Evolutionary conservation across 2,113 vertebrate genomes (phyloP), one percentile per base, ranked within the genome.

Genomic region (Pseudopodoces humilis): DNA sequence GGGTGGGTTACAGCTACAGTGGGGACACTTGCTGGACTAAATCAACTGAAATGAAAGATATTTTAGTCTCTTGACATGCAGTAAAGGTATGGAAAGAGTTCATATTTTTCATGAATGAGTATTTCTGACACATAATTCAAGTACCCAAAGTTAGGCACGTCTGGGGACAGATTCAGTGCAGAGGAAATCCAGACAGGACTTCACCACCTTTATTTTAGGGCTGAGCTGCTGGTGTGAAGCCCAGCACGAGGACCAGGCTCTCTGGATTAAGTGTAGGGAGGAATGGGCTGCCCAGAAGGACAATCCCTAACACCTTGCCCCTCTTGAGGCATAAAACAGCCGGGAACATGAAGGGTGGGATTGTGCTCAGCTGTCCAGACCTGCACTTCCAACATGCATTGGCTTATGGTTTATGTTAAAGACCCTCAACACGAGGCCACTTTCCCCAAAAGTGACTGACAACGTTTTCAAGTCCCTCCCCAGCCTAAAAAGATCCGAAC

Each of bases 1-100:
- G 88, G 79, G 60, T 79, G 86, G 80, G 76, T 95, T 96, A 46
- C 88, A 90, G 69, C 46, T 94, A 78, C 90, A 86, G 92, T 37
- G 77, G 62, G 37, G 59, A 96, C 15, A 71, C 68, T 86, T 70
- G 69, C 93, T 90, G 88, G 53, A 92, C 60, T 91, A 44, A 96
- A 83, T 88, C 71, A 94, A 79, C 62, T 69, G 78, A 95, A 90
- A 79, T 13, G 41, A 92, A 96, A 95, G 77, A 68, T 74, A 44
- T 70, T 90, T 94, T 46, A 84, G 41, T 76, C 80, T 88, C 63
- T 64, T 60, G 88, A 68, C 72, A 55, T 33, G 30, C 69, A 53
- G 49, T 35, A 88, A 60, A 22, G 50, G 10, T 41, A 30, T 18
- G 55, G 55, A 65, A 92, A 69, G 43, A 8, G 20, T 59, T 78